A percentile compares a stretch with the other conserved stretches of the same genome.
Evolutionary conservation across 1,140 invertebrate species (phyloP).

Genomic region (Yoshiicerus persimilis): DNA sequence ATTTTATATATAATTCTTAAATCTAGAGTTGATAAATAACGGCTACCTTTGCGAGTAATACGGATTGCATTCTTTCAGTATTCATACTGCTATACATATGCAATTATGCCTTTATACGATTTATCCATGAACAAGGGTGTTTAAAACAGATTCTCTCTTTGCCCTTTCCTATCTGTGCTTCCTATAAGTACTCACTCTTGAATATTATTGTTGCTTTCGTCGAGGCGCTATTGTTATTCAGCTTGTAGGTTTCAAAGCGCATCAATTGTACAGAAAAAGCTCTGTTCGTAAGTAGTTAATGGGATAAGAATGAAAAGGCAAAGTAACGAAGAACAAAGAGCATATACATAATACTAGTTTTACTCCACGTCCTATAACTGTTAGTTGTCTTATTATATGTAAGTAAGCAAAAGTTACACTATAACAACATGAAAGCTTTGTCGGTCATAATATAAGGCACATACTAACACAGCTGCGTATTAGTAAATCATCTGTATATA

Average conservation of each 20-base stretch:
- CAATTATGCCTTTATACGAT: too few relatives aligned
- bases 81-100: neutral
- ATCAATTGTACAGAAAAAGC: neutral
- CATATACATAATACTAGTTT: neutral
- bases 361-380: too few relatives aligned
- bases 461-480: too few relatives aligned
- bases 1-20: neutral
- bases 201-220: neutral
- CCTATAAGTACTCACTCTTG: neutral
- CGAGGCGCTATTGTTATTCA: neutral
- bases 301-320: slow-evolving; percentile 15
- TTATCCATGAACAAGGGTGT: too few relatives aligned
- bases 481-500: too few relatives aligned
- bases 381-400: too few relatives aligned
- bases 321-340: slow-evolving; percentile 5
- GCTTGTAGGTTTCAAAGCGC: neutral
- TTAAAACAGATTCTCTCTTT: neutral
- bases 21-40: neutral
- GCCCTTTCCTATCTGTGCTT: neutral
- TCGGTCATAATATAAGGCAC: too few relatives aligned
- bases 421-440: too few relatives aligned
- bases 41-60: neutral
- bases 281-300: neutral
- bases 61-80: too few relatives aligned
- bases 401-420: too few relatives aligned